Evolutionary conservation across 1,140 invertebrate genomes (phyloP).

Genomic region (Gerris buenoi): DNA sequence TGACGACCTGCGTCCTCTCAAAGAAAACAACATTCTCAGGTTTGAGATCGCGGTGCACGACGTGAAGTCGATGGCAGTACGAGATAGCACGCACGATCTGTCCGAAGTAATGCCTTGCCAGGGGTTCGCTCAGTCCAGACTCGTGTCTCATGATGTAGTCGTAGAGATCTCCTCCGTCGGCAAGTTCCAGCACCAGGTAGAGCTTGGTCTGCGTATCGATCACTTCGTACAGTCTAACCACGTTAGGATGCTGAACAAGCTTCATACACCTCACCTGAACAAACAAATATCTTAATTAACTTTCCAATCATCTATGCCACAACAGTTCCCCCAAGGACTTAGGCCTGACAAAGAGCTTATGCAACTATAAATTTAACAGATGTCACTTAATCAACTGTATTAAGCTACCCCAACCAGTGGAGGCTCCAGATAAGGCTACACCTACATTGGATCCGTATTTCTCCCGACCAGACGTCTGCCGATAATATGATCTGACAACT

Average conservation of each 20-base stretch:
- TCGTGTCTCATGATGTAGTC: constrained; percentile 98
- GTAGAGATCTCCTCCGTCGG: constrained; percentile 97
- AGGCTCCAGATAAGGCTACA: no score
- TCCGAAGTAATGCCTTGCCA: constrained; percentile 83
- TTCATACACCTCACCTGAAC: constrained; percentile 94
- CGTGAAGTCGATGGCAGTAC: constrained; percentile 91
- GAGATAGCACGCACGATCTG: constrained; percentile 95
- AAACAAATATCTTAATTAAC: no score
- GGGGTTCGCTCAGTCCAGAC: constrained; percentile 42
- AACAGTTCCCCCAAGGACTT: no score
- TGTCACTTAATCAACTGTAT: no score
- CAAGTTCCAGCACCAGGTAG: constrained; percentile 90
- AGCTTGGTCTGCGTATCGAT: constrained; percentile 96
- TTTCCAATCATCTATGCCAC: no score
- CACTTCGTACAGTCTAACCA: constrained; percentile 94
- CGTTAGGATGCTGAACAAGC: constrained; percentile 95
- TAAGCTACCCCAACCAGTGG: no score
- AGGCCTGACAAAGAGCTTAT: no score
- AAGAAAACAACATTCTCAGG: constrained; percentile 99
- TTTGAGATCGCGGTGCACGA: constrained; percentile 90
- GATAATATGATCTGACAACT: no score
- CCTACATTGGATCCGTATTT: no score
- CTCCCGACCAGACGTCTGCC: no score
- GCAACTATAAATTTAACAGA: no score
- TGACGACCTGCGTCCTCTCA: constrained; percentile 90